Base-by-base conservation (phyloP, 2,113 vertebrate species). In the Passerina amoena region DNA sequence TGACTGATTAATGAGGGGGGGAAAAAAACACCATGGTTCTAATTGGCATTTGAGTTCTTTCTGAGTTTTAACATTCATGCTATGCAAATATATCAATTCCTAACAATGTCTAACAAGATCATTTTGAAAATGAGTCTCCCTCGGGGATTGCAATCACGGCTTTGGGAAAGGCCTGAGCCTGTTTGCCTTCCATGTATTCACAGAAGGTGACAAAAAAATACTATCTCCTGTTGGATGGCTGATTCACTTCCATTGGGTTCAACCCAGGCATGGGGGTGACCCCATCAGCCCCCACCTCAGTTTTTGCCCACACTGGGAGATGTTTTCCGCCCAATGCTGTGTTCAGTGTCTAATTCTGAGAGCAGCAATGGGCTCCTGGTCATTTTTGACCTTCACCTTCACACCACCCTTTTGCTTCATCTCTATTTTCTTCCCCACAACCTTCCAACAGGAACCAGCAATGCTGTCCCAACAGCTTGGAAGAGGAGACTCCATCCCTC, bases 21-120 rank as follows among this genome's bases (percentile, higher is more conserved):
- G 15, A 3, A 56, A 56, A 65, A 73, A 31, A 4, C 3, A 16
- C n/a, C 0, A 23, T 50, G 94, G 89, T 22, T 81, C 79, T 97
- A 93, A 95, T 93, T 93, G 97, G 96, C 38, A 13, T 92, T 88
- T 93, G 96, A 96, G 96, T 64, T 69, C 95, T 88, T 92, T 96
- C 90, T 31, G 84, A 90, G 96, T 86, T 96, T 97, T 97, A 95
- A 96, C 95, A 97, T 97, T 97, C 93, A 94, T 88, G 96, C 93
- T 84, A 95, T 97, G 97, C 97, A 97, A 96, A 97, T 89, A 73
- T 44, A 77, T 94, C 95, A 47, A 70, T 93, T 93, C 93, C 96
- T 95, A 93, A 96, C 97, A 95, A 96, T 96, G 97, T 96, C 97
- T 96, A 95, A 96, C 96, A 95, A 95, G 96, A 96, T 96, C 96